Conservation (phyloP, 2,113 vertebrate species). For the Fregetta grallaria region DNA sequence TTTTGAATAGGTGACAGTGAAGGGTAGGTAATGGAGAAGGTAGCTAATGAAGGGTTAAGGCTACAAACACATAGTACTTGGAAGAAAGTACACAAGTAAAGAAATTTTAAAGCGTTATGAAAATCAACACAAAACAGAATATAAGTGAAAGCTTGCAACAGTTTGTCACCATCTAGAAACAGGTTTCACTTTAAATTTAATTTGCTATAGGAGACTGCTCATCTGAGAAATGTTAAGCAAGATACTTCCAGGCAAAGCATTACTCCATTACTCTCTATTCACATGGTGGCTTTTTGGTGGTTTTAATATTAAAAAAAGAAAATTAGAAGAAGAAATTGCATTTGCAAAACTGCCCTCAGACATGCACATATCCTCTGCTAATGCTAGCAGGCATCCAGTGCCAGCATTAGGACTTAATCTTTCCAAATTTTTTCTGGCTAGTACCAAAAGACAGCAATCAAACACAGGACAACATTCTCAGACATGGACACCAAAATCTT, state of each 20-base stretch:
- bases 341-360: constrained; percentile 18
- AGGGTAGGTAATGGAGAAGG: not conserved
- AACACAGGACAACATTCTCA: not conserved
- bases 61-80: not conserved
- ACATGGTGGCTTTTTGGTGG: not conserved
- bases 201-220: constrained; percentile 36
- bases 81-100: not conserved
- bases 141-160: constrained; percentile 15
- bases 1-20: not conserved
- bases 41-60: constrained; percentile 20
- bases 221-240: constrained; percentile 33
- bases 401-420: not conserved
- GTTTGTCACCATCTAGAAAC: constrained; percentile 28
- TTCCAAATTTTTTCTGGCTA: not conserved
- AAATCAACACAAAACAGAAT: not conserved
- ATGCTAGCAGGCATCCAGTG: not conserved
- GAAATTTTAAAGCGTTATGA: not conserved
- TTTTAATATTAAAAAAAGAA: constrained; percentile 19
- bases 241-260: not conserved
- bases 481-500: not conserved
- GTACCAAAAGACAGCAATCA: not conserved
- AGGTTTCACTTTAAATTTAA: not conserved
- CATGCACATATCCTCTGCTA: not conserved
- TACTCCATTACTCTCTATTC: not conserved
- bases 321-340: not conserved